These are phyloP conservation scores for Amazona finschi DNA, from an alignment of 2,797 vertebrate genomes.

Conservation along the genomic window DNA sequence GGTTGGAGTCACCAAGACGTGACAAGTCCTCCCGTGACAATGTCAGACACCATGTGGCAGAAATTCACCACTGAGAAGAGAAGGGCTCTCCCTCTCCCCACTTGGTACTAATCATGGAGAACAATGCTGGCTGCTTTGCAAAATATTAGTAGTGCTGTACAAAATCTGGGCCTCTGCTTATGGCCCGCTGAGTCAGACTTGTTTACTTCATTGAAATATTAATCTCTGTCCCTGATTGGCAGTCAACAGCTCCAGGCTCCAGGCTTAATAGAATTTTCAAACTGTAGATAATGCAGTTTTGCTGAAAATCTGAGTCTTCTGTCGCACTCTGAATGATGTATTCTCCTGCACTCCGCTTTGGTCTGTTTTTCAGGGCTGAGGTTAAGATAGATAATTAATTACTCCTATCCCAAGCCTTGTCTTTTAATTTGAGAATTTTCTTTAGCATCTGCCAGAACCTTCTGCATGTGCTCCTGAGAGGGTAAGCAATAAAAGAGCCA, in stretches of 20 bases:
- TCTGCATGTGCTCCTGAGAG: not conserved
- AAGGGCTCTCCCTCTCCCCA: not conserved
- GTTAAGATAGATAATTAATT: conserved; percentile 23
- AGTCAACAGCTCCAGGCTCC: conserved; percentile 11
- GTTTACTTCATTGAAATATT: conserved; percentile 21
- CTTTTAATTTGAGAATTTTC: conserved; percentile 32
- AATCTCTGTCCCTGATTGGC: not conserved
- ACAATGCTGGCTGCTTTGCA: conserved; percentile 39
- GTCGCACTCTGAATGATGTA: not conserved
- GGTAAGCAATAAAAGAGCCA: not conserved
- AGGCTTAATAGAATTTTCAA: conserved; percentile 8
- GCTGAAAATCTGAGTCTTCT: conserved; percentile 3
- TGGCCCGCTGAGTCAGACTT: conserved; percentile 8
- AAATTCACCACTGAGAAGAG: not conserved
- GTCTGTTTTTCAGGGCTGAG: not conserved
- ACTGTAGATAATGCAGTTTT: conserved; percentile 6
- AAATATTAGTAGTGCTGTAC: not conserved
- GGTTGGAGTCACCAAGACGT: not conserved
- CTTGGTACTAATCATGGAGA: not conserved
- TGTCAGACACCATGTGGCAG: not conserved
- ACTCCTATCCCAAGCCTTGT: not conserved
- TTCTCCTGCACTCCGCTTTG: not conserved
- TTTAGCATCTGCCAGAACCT: conserved; percentile 2
- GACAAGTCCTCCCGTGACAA: not conserved
- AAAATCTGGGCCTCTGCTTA: not conserved